A percentile compares a stretch with the other conserved stretches of the same genome.
Evolutionary conservation across 1,140 invertebrate species (phyloP).

Genomic region (Orius insidiosus): DNA sequence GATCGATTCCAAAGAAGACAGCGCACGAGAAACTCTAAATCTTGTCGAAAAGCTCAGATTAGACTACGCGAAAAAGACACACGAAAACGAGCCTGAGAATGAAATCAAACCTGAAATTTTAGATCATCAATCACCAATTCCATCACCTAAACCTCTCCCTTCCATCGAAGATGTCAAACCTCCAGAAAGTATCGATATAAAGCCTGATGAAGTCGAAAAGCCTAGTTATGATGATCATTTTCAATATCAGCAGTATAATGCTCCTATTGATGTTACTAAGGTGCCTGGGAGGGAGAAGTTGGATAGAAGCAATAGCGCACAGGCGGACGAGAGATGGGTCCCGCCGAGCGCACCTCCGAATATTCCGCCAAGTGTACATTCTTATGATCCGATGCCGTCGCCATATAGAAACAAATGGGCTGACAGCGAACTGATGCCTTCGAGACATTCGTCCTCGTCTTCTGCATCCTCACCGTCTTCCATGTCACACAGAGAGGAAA

Average conservation of each 20-base stretch:
- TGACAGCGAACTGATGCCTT: slow-evolving; percentile 48
- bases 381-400: slow-evolving; percentile 32
- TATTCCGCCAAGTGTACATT: slow-evolving; percentile 24
- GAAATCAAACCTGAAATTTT: slow-evolving; percentile 7
- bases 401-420: slow-evolving; percentile 54
- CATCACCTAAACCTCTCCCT: slow-evolving; percentile 7
- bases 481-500: slow-evolving; percentile 23
- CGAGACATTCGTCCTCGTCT: slow-evolving; percentile 21
- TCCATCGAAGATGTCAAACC: slow-evolving; percentile 3
- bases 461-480: slow-evolving; percentile 38
- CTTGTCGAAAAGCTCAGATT: slow-evolving; percentile 59
- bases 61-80: slow-evolving; percentile 42
- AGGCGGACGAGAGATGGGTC: slow-evolving; percentile 45
- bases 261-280: slow-evolving; percentile 19
- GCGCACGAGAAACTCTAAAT: slow-evolving; percentile 54
- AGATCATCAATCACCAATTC: slow-evolving; percentile 10
- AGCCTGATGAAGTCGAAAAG: slow-evolving; percentile 13
- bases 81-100: slow-evolving; percentile 6
- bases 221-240: slow-evolving; percentile 15
- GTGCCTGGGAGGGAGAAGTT: slow-evolving; percentile 25
- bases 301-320: slow-evolving; percentile 28
- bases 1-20: slow-evolving; percentile 61
- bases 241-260: slow-evolving; percentile 16
- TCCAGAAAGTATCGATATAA: slow-evolving; percentile 6
- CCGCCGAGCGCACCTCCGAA: slow-evolving; percentile 29